Base-by-base conservation (phyloP, 2,888 invertebrate genomes). In the Eristalis tenax region DNA sequence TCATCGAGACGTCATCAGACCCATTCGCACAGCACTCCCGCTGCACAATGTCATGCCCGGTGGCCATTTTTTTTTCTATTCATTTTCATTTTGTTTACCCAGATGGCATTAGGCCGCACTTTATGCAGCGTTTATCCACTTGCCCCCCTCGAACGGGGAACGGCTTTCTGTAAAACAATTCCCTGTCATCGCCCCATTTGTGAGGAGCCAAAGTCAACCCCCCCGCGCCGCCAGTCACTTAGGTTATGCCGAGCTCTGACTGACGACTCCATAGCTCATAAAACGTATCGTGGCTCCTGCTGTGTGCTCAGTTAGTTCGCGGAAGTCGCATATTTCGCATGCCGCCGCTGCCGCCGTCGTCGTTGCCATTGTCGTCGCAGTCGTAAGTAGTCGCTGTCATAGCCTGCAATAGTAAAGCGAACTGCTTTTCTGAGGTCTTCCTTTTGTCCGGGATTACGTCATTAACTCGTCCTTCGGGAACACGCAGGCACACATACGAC, bases 291-390 rank as follows among this genome's bases (percentile, higher is more conserved):
- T 64, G 50, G 79, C 73, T 87, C 83, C 83, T 87, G 83, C 70
- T 75, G 79, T 50, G 74, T 35, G 75, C 73, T 87, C 87, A 87
- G 87, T 87, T 83, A 80, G 68, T 26, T 71, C 83, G 76, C 87
- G 87, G 76, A 80, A 76, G 79, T 65, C 83, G 80, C 15, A 83
- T 76, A 83, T 75, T 61, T 57, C 71, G 69, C 83, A 87, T 73
- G 83, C 79, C 61, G 66, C 57, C 22, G n/a, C 15, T 26, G 69
- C 28, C 8, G 50, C 10, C 50, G 50, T 50, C 18, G 50, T 50
- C n/a, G n/a, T n/a, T n/a, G n/a, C n/a, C n/a, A n/a, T n/a, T 5
- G 50, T 50, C 13, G 40, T 43, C 38, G 38, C 11, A 3, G 13
- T 40, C 13, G 32, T 32, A 11, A 0, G 43, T 43, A 40, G 43